Conservation (phyloP, 2,888 invertebrate species). For the Tenthredo distinguenda region DNA sequence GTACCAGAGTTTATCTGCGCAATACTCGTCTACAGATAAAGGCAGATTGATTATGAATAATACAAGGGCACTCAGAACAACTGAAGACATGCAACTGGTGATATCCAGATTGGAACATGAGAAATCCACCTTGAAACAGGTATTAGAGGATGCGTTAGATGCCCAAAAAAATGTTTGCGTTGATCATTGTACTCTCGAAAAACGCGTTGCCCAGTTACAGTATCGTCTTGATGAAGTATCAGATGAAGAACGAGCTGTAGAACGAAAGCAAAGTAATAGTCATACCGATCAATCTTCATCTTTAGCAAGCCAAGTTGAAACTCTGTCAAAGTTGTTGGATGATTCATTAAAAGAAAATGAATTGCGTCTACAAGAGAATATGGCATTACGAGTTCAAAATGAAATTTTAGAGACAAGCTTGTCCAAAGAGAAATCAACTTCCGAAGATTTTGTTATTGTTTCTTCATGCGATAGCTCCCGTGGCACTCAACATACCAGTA, state of each 20-base stretch:
- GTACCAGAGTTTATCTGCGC: neutral
- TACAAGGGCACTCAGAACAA: neutral
- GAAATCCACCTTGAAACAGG: neutral
- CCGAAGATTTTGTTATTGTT: slow-evolving; percentile 9
- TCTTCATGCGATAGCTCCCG: neutral
- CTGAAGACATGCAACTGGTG: slow-evolving; percentile 17
- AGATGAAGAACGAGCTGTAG: neutral
- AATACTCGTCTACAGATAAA: neutral
- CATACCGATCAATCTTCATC: neutral
- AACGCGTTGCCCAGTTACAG: slow-evolving; percentile 33
- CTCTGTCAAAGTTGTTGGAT: slow-evolving; percentile 8
- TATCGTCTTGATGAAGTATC: slow-evolving; percentile 24
- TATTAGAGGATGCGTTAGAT: slow-evolving; percentile 22
- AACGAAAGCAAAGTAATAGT: neutral
- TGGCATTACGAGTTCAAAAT: slow-evolving; percentile 10
- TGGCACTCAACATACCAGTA: neutral
- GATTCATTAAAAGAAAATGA: slow-evolving; percentile 43
- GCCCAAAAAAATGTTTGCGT: slow-evolving; percentile 27
- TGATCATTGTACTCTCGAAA: slow-evolving; percentile 31
- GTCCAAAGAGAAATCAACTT: neutral
- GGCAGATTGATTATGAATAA: slow-evolving; percentile 31
- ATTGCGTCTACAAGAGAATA: slow-evolving; percentile 26
- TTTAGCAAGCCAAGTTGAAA: slow-evolving; percentile 24
- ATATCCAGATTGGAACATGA: slow-evolving; percentile 41
- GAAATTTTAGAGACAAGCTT: neutral